Evolutionary conservation across 1,140 invertebrate genomes (phyloP).

Genomic region (Platyura marginata): DNA sequence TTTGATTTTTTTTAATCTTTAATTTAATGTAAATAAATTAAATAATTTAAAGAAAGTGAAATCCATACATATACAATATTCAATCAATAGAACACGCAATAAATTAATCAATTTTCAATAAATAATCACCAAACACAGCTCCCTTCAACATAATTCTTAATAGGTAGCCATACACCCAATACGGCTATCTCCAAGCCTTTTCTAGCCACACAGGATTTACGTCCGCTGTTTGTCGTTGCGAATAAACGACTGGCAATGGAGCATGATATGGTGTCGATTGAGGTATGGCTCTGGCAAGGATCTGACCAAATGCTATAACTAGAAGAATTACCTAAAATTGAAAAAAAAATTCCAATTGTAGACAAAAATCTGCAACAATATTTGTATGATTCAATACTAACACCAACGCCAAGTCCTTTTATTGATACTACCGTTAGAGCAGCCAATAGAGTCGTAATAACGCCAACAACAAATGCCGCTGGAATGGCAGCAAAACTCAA

Average conservation of each 20-base stretch:
- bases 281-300: slow-evolving; percentile 20
- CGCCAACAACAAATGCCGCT: slow-evolving; percentile 36
- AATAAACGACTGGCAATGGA: background rate
- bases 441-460: slow-evolving; percentile 35
- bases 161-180: background rate
- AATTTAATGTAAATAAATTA: too few species aligned
- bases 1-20: too few species aligned
- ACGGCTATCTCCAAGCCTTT: background rate
- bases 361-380: background rate
- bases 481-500: slow-evolving; percentile 37
- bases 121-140: too few species aligned
- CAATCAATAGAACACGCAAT: too few species aligned
- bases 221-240: background rate
- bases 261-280: slow-evolving; percentile 2
- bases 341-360: too few species aligned
- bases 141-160: too few species aligned
- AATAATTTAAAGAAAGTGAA: too few species aligned
- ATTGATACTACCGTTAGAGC: slow-evolving; percentile 38
- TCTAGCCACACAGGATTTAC: background rate
- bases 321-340: slow-evolving; percentile 16
- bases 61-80: too few species aligned
- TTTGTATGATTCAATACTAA: slow-evolving; percentile 9
- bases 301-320: slow-evolving; percentile 21
- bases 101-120: too few species aligned
- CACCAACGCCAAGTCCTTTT: slow-evolving; percentile 38